These are phyloP conservation scores for Phocides pigmalion DNA, from an alignment of 1,140 invertebrate species.

Conservation along the genomic window DNA sequence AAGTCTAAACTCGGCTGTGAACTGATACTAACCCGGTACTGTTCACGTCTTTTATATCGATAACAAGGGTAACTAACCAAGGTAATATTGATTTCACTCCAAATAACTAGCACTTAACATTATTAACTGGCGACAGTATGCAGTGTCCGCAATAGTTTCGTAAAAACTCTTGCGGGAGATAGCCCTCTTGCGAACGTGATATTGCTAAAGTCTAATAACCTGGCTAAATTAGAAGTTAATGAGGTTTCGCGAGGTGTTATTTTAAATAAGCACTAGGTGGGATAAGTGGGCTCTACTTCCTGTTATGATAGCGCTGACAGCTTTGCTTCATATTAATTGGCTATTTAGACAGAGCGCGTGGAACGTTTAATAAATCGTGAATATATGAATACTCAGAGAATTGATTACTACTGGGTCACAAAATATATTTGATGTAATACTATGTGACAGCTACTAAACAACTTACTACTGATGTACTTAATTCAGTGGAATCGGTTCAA, in stretches of 20 bases:
- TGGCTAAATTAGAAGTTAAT: slow-evolving; percentile 33
- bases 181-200: slow-evolving; percentile 20
- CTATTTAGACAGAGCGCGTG: background rate
- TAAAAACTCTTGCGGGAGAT: slow-evolving; percentile 36
- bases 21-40: slow-evolving; percentile 56
- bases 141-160: slow-evolving; percentile 48
- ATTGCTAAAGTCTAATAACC: slow-evolving; percentile 31
- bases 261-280: slow-evolving; percentile 22
- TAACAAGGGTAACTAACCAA: slow-evolving; percentile 57
- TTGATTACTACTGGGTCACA: too few species aligned
- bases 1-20: slow-evolving; percentile 36
- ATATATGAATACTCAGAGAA: too few species aligned
- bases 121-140: slow-evolving; percentile 43
- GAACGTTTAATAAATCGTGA: background rate
- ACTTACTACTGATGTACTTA: too few species aligned
- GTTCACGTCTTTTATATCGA: slow-evolving; percentile 62
- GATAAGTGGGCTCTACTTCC: slow-evolving; percentile 16
- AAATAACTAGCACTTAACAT: slow-evolving; percentile 51
- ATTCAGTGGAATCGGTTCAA: too few species aligned
- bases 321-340: slow-evolving; percentile 15
- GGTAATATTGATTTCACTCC: slow-evolving; percentile 60
- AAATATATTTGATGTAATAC: too few species aligned
- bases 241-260: slow-evolving; percentile 24
- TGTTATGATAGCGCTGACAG: slow-evolving; percentile 4
- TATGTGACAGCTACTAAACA: too few species aligned